phyloP scores from a whole-genome alignment of 2,888 invertebrate species.

The Chromoteleia sp. region DNA sequence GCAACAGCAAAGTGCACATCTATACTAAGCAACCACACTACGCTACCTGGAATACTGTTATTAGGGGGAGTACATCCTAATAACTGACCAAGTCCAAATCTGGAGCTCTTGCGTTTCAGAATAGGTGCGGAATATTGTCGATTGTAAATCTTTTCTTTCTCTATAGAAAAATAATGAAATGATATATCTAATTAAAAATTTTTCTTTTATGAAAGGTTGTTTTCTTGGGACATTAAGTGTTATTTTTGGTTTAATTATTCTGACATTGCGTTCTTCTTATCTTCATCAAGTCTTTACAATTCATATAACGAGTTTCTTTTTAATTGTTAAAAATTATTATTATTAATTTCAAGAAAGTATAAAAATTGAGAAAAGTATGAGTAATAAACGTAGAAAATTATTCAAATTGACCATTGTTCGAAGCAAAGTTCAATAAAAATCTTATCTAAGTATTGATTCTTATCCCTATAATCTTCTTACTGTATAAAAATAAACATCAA shows the following conservation, averaged over 20 bases:
- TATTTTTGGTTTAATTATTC: not conserved
- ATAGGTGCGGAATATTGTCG: conserved; percentile 98
- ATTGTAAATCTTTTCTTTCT: conserved; percentile 94
- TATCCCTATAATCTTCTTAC: conserved; percentile 18
- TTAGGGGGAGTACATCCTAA: conserved; percentile 87
- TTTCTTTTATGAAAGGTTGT: not conserved
- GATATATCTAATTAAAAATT: conserved; percentile 11
- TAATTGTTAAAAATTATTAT: conserved; percentile 24
- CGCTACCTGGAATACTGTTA: conserved; percentile 88
- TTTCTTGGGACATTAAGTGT: not conserved
- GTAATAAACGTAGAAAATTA: conserved; percentile 7
- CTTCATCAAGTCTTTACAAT: conserved; percentile 3
- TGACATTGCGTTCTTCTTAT: conserved; percentile 16
- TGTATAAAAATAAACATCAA: conserved; percentile 28
- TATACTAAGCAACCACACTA: conserved; percentile 82
- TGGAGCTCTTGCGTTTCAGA: conserved; percentile 95
- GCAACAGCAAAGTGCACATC: conserved; percentile 69
- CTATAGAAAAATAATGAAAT: conserved; percentile 83
- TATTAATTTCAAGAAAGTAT: conserved; percentile 18
- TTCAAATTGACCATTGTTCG: not conserved
- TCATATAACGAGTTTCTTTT: conserved; percentile 21
- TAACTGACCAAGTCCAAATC: conserved; percentile 95
- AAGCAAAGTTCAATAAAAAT: not conserved
- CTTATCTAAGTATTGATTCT: conserved; percentile 28
- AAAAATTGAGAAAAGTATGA: not conserved